Evolutionary conservation across 1,140 invertebrate species (phyloP).

Genomic region (Ceratosolen fusciceps): DNA sequence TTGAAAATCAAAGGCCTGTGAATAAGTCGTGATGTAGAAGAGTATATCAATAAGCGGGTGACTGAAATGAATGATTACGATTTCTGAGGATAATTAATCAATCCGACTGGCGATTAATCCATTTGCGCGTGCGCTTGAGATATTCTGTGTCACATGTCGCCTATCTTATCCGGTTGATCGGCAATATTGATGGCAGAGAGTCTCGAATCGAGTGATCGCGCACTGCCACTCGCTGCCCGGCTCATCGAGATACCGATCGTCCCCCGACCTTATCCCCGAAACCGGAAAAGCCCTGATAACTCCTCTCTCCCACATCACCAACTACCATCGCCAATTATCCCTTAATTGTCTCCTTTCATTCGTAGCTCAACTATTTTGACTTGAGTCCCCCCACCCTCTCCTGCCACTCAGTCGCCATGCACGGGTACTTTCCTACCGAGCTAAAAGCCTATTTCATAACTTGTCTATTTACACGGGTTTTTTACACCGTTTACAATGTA

Average conservation of each 20-base stretch:
- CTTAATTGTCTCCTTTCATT: conserved; percentile 38
- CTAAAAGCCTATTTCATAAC: neutral
- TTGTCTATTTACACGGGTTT: neutral
- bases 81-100: conserved; percentile 12
- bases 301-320: too few relatives aligned
- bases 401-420: neutral
- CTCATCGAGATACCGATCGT: conserved; percentile 14
- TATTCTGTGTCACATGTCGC: neutral
- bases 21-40: neutral
- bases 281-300: neutral
- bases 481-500: neutral
- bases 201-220: neutral
- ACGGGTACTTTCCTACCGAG: too few relatives aligned
- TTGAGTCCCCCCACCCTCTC: neutral
- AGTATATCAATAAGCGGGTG: neutral
- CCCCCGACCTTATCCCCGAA: neutral
- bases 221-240: neutral
- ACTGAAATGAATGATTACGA: neutral
- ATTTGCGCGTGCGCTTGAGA: conserved; percentile 29
- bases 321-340: neutral
- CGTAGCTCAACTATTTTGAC: neutral
- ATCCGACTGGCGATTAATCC: conserved; percentile 5
- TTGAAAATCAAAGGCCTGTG: neutral
- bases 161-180: conserved; percentile 54
- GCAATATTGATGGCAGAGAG: conserved; percentile 57